phyloP scores from a whole-genome alignment of 2,113 vertebrate species.

The Pteronura brasiliensis region DNA sequence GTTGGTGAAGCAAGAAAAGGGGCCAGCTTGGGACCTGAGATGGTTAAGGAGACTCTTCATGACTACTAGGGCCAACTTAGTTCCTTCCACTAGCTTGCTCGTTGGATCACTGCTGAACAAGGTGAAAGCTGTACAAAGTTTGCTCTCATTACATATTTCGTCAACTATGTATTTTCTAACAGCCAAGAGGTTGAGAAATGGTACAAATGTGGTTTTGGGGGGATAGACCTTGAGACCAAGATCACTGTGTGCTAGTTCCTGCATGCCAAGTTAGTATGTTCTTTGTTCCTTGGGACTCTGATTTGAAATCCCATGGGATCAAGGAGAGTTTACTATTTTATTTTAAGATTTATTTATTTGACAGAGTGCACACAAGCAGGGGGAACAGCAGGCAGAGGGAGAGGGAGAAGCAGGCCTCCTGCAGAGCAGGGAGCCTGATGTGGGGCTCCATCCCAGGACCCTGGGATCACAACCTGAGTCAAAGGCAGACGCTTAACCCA shows the following conservation, averaged over 20 bases:
- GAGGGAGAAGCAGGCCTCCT: no score
- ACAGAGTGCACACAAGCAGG: no score
- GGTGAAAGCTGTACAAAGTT: not conserved
- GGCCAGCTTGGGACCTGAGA: not conserved
- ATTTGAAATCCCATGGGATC: not conserved
- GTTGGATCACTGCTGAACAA: not conserved
- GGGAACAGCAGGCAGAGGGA: no score
- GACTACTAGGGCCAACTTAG: not conserved
- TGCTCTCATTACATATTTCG: not conserved
- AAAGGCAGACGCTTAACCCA: no score
- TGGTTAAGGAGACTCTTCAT: not conserved
- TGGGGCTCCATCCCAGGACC: no score
- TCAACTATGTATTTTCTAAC: not conserved
- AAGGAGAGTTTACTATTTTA: not conserved
- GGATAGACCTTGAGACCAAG: not conserved
- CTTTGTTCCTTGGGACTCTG: not conserved
- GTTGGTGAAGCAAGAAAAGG: not conserved
- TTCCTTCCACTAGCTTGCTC: not conserved
- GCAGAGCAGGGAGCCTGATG: no score
- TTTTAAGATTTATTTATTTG: not conserved
- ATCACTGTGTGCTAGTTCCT: not conserved
- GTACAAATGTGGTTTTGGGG: not conserved
- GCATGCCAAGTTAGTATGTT: slow-evolving; percentile 30
- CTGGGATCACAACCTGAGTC: no score
- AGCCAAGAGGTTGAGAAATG: not conserved